These are phyloP conservation scores for Serripes groenlandicus DNA, from an alignment of 2,888 invertebrate genomes.

Conservation along the genomic window DNA sequence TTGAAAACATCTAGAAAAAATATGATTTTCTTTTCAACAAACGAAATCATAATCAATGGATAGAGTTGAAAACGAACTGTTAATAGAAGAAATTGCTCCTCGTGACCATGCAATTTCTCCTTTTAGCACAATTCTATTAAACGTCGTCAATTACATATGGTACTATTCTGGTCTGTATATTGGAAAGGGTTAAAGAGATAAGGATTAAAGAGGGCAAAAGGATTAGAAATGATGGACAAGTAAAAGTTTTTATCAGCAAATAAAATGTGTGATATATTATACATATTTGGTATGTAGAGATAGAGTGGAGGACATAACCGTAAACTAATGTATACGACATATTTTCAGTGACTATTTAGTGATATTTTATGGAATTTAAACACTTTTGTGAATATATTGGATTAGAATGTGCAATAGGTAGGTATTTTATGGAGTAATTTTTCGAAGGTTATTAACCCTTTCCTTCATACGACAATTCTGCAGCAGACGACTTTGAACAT, in stretches of 20 bases:
- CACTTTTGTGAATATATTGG: no score
- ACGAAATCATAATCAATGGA: no score
- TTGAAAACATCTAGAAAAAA: background rate
- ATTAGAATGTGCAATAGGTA: no score
- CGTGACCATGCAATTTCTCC: background rate
- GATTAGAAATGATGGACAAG: slow-evolving; percentile 21
- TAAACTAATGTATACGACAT: no score
- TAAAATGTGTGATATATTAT: slow-evolving; percentile 17
- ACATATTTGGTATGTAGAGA: no score
- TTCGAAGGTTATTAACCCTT: no score
- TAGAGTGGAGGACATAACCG: no score
- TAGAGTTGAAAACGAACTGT: background rate
- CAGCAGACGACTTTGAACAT: no score
- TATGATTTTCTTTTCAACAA: background rate
- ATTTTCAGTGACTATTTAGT: no score
- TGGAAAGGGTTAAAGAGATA: background rate
- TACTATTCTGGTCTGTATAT: background rate
- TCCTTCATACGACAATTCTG: no score
- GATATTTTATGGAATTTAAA: no score
- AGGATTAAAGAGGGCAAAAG: slow-evolving; percentile 8
- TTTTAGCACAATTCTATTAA: background rate
- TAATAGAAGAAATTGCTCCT: background rate
- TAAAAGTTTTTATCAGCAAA: slow-evolving; percentile 20
- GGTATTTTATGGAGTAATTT: no score
- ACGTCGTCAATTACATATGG: background rate